Percentiles rank a stretch among this genome's conserved stretches.
These are phyloP conservation scores for Aptenodytes forsteri DNA, from an alignment of 2,113 vertebrate genomes.

Conservation along the genomic window DNA sequence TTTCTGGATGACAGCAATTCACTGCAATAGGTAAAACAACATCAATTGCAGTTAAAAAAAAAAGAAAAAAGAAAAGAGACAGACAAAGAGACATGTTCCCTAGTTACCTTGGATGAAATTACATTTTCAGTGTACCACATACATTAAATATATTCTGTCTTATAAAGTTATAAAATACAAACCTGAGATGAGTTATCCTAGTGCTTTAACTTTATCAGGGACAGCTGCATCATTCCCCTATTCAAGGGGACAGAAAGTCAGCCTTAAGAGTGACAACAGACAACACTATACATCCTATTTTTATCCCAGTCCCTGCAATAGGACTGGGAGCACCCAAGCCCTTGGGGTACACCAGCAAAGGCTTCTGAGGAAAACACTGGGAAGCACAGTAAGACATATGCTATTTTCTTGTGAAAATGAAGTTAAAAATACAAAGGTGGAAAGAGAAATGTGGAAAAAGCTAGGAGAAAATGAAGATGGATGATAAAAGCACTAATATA, in stretches of 20 bases:
- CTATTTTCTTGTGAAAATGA: neutral
- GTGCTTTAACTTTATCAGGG: neutral
- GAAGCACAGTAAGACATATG: neutral
- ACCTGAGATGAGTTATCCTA: neutral
- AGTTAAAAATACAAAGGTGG: neutral
- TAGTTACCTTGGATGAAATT: neutral
- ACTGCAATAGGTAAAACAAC: neutral
- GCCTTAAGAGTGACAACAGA: neutral
- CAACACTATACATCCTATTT: neutral
- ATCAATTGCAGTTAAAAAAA: neutral
- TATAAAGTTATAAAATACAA: neutral
- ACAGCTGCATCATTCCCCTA: neutral
- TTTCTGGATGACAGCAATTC: neutral
- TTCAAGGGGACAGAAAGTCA: neutral
- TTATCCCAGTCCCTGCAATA: neutral
- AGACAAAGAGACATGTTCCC: fast-evolving
- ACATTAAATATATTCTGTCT: neutral
- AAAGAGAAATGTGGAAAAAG: neutral
- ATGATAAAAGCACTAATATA: neutral
- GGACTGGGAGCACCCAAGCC: neutral
- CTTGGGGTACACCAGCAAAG: neutral
- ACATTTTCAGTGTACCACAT: neutral
- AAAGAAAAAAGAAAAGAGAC: fast-evolving
- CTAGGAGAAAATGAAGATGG: neutral
- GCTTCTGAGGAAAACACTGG: neutral